Base-by-base conservation (phyloP, 2,888 invertebrate species). In the Drosophila peninsularis region DNA sequence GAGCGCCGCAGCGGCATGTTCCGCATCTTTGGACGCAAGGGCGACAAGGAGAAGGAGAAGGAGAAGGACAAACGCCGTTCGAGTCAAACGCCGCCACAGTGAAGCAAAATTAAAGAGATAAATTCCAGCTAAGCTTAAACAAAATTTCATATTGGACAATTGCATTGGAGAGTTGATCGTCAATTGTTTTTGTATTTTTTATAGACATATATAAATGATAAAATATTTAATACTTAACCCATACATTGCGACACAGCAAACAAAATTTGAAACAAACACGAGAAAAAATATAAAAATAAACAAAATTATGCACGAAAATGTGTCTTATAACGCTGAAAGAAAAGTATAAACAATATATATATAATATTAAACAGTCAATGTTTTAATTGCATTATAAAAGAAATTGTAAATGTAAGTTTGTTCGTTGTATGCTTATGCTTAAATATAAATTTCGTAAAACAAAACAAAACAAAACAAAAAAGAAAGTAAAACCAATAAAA, bases 1-100 rank as follows among this genome's bases (percentile, higher is more conserved):
- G 91, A 92, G 57, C 91, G 91, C 5, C 91, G 91, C 74, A 92
- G 92, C 36, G 91, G 92, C 49, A 90, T 93, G 86, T 93, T 93
- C 82, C 88, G 92, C 67, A 90, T 93, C 70, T 92, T 92, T 75
- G 91, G 91, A 2, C 92, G 92, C 66, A 92, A 91, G 78, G 92
- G 92, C 66, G 75, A 78, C 52, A 90, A 90, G 74, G 90, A 90
- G 41, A 90, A 90, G 74, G 90, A 90, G 21, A 90, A 89, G 75
- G 90, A 90, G 34, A 90, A 90, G 71, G 91, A 90, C 68, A 91
- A 91, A 80, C 91, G 91, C 39, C 86, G 91, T 73, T 82, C 91
- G 57, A 92, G 91, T 74, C 92, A 92, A 79, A 83, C 90, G 56
- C 91, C 91, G 79, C 91, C 90, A 67, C 90, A 90, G 80, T 90